phyloP scores from a whole-genome alignment of 2,888 invertebrate species.

The Nymphalis polychloros region DNA sequence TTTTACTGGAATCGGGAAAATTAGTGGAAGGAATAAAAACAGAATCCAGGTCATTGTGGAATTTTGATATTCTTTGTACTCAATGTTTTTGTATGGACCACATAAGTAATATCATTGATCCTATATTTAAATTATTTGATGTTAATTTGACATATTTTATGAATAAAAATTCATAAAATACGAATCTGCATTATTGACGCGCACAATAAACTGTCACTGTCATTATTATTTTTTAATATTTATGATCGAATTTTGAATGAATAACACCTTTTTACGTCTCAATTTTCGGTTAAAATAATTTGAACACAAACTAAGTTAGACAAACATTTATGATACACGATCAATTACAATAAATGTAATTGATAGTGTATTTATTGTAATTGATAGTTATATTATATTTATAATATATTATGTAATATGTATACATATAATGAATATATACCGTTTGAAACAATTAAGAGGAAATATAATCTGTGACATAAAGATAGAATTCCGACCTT shows the following conservation, averaged over 20 bases:
- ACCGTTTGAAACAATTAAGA: too few species aligned
- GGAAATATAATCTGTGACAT: too few species aligned
- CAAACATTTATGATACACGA: too few species aligned
- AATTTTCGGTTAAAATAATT: too few species aligned
- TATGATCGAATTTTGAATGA: not conserved
- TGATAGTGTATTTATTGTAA: too few species aligned
- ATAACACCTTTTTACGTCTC: too few species aligned
- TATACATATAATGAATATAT: too few species aligned
- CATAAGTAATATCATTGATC: not conserved
- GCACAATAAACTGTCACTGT: not conserved
- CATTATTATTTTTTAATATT: not conserved
- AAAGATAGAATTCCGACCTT: too few species aligned
- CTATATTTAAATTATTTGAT: not conserved
- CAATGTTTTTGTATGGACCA: not conserved
- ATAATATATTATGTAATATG: too few species aligned
- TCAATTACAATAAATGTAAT: too few species aligned
- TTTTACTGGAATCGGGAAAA: conserved; percentile 16
- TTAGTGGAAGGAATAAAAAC: conserved; percentile 8
- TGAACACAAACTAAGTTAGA: too few species aligned
- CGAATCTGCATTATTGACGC: not conserved
- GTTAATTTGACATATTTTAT: not conserved
- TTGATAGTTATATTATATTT: too few species aligned
- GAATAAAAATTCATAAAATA: not conserved
- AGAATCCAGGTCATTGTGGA: conserved; percentile 32
- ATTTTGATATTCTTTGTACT: conserved; percentile 19